Conservation (phyloP, 2,888 invertebrate genomes). For the Digitonthophagus gazella region DNA sequence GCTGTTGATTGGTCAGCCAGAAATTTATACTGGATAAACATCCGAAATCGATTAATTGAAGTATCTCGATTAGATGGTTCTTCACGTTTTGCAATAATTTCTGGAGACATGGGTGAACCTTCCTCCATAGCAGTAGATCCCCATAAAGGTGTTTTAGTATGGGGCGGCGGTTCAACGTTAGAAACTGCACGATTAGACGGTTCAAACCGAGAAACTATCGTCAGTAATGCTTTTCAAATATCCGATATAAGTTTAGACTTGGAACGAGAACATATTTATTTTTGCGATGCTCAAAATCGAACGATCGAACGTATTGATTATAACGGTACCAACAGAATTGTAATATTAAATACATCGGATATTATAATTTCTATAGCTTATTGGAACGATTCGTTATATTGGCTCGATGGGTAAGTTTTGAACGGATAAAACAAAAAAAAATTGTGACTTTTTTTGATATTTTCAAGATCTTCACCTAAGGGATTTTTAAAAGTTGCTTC, state of each 20-base stretch:
- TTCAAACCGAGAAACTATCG: conserved; percentile 55
- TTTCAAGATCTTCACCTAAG: conserved; percentile 53
- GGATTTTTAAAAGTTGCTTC: conserved; percentile 69
- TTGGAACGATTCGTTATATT: conserved; percentile 64
- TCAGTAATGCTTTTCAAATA: conserved; percentile 54
- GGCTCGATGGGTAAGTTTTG: conserved; percentile 72
- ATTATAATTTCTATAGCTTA: conserved; percentile 68
- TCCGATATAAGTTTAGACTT: conserved; percentile 63
- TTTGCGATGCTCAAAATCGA: conserved; percentile 71
- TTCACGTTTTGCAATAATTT: conserved; percentile 73
- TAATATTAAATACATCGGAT: conserved; percentile 55
- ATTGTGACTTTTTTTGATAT: conserved; percentile 26
- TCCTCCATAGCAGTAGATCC: conserved; percentile 64
- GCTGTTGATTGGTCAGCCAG: conserved; percentile 73
- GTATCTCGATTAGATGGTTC: conserved; percentile 74
- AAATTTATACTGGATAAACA: conserved; percentile 87
- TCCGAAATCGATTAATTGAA: conserved; percentile 73
- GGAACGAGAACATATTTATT: conserved; percentile 66
- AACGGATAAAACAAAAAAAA: background rate
- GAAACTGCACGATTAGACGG: conserved; percentile 72
- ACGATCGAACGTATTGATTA: conserved; percentile 71
- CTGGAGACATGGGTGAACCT: conserved; percentile 65
- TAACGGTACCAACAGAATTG: conserved; percentile 61
- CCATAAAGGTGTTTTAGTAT: conserved; percentile 66
- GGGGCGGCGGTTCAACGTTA: conserved; percentile 69